Conservation (phyloP, 2,797 vertebrate genomes). For the Notolepis coatsorum region DNA sequence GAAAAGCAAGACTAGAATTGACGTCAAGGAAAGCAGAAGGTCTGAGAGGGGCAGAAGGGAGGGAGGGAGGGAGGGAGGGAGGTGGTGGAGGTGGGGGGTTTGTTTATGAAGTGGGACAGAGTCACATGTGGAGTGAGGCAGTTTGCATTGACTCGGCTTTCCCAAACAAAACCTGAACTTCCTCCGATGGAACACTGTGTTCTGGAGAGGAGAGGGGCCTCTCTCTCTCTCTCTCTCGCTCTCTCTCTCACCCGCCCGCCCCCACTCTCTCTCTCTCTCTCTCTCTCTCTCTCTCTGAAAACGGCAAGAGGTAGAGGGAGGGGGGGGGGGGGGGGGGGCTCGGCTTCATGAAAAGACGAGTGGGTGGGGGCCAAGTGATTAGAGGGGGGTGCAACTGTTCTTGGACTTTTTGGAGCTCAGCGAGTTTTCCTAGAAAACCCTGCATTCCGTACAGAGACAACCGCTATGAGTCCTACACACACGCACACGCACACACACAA, state of each 20-base stretch:
- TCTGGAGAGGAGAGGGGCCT: conserved; percentile 20
- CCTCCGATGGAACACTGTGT: conserved; percentile 61
- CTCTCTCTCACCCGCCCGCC: too few relatives aligned
- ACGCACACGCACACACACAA: background rate
- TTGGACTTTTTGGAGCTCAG: conserved; percentile 38
- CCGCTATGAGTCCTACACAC: background rate
- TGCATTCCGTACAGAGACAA: conserved; percentile 41
- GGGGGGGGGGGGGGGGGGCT: conserved; percentile 1
- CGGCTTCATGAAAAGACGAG: conserved; percentile 31
- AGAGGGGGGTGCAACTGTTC: conserved; percentile 18
- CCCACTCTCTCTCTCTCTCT: too few relatives aligned
- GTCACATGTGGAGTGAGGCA: conserved; percentile 14
- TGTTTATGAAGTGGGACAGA: conserved; percentile 42
- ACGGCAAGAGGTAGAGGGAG: too few relatives aligned
- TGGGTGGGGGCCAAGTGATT: background rate
- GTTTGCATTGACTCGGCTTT: background rate
- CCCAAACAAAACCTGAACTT: conserved; percentile 53
- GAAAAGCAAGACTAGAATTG: background rate
- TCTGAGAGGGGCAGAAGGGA: background rate
- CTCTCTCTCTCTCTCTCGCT: too few relatives aligned
- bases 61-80: background rate
- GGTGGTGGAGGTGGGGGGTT: conserved; percentile 16
- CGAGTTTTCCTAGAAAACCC: conserved; percentile 64
- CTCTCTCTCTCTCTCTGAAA: too few relatives aligned
- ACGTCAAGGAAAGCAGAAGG: conserved; percentile 7